Evolutionary conservation across 2,797 vertebrate genomes (phyloP).

Genomic region (Ctenosaura bakeri): DNA sequence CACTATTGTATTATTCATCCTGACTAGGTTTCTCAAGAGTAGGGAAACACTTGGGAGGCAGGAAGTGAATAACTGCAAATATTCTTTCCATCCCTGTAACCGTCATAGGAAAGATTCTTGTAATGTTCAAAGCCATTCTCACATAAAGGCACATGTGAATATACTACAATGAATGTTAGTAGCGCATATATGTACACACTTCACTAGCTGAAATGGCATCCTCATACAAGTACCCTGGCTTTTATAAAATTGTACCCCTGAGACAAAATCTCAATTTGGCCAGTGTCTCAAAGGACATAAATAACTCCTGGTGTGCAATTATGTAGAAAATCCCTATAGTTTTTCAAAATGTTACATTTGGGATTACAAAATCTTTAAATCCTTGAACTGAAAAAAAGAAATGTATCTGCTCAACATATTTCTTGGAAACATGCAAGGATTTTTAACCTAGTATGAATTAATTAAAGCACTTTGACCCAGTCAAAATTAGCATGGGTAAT

Average conservation of each 20-base stretch:
- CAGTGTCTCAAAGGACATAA: neutral
- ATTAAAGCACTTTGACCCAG: neutral
- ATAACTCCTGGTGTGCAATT: neutral
- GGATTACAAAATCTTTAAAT: neutral
- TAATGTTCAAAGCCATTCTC: neutral
- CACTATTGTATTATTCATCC: no score
- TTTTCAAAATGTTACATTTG: neutral
- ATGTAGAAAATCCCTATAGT: neutral
- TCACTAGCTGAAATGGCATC: neutral
- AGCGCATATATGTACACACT: neutral
- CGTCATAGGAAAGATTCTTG: neutral
- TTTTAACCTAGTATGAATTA: neutral
- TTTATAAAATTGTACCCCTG: neutral
- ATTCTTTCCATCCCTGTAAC: neutral
- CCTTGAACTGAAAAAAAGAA: constrained; percentile 17
- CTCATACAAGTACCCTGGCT: neutral
- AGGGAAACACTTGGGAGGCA: no score
- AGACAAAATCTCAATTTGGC: neutral
- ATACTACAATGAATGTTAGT: neutral
- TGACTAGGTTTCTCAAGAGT: no score
- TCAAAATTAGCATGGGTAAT: constrained; percentile 17
- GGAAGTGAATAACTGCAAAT: no score
- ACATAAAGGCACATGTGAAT: neutral
- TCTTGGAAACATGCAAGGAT: neutral
- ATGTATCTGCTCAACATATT: neutral